Evolutionary conservation across 2,113 vertebrate genomes (phyloP), one percentile per base, ranked within the genome.

Genomic region (Rutilus rutilus): DNA sequence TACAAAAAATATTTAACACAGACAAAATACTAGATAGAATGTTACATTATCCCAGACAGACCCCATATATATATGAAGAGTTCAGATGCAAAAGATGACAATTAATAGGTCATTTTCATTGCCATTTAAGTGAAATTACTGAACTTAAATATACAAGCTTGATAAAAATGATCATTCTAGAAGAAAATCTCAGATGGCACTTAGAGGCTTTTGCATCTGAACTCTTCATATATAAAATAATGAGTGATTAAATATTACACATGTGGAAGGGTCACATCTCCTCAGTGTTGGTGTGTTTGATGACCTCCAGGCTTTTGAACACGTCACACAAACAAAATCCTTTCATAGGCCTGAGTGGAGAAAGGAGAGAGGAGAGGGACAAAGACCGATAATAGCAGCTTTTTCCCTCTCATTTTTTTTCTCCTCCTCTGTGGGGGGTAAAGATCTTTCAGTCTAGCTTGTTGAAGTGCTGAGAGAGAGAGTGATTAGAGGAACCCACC

Each of bases 401-500:
- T 83, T 82, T 71, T 42, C 23, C 67, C 65, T 73, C 50, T 73
- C 12, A 4, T 50, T 27, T 59, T 54, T 25, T 42, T 78, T 25
- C 65, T 57, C 47, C 23, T 69, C 45, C 79, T 82, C 79, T 14
- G 6, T 82, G 79, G 67, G 81, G 81, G 81, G 30, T 57, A 42
- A 59, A 57, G 50, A 71, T 83, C 60, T 83, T 83, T 83, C 47
- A 23, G 50, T 83, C 67, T 36, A 83, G 67, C 47, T 57, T 73
- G 81, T 83, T 71, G 81, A 12, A 73, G 64, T 57, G 30, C 30
- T 73, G 65, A 83, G 81, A 36, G 80, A 81, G 47, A 81, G 81
- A 73, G 67, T 42, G 65, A 83, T 83, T 83, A 83, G 81, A 73
- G 81, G n/a, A 71, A 83, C 65, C 81, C 67, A 27, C 47, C 23